Percentiles rank a stretch among this genome's conserved stretches.
Evolutionary conservation across 2,113 vertebrate species (phyloP).

Genomic region (Sarotherodon lohbergeri): DNA sequence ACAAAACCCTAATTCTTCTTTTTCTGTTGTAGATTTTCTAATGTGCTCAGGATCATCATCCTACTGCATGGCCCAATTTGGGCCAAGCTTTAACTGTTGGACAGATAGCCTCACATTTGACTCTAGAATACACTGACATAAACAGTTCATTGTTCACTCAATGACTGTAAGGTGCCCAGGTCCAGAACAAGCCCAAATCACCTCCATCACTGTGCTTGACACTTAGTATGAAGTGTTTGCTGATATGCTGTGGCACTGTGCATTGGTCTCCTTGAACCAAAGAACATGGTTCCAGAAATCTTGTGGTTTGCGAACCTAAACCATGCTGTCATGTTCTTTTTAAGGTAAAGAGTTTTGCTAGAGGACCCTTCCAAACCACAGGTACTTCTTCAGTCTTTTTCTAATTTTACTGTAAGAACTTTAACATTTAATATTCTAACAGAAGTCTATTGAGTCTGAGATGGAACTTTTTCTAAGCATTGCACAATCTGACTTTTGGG

Average conservation of each 20-base stretch:
- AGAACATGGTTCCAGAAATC: not conserved
- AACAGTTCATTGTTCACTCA: not conserved
- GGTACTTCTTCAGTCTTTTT: not conserved
- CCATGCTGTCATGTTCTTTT: not conserved
- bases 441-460: not conserved
- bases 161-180: not conserved
- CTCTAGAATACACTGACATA: not conserved
- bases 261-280: not conserved
- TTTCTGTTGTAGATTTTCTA: not conserved
- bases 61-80: rapidly evolving
- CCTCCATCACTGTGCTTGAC: not conserved
- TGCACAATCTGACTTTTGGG: not conserved
- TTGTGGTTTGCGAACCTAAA: rapidly evolving
- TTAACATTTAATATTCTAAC: not conserved
- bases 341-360: not conserved
- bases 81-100: not conserved
- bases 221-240: not conserved
- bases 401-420: not conserved
- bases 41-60: not conserved
- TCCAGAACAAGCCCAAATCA: not conserved
- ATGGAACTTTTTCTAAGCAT: not conserved
- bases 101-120: not conserved
- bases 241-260: not conserved
- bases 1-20: not conserved
- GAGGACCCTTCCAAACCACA: rapidly evolving